Base-by-base conservation (phyloP, 1,140 invertebrate species). In the Drosophila nigromelanica region DNA sequence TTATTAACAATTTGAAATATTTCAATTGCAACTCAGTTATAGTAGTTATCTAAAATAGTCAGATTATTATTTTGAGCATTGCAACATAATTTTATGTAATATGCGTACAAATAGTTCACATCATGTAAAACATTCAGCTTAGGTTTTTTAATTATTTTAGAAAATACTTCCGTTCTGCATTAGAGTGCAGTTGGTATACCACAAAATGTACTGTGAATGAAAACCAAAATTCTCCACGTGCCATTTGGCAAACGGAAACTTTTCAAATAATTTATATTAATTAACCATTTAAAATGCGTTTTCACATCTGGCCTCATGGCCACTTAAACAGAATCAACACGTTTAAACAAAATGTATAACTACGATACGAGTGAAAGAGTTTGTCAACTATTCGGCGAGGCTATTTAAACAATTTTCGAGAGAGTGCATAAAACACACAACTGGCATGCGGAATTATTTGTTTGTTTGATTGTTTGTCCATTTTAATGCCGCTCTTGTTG, bases 311-410 rank as follows among this genome's bases (percentile, higher is more conserved):
- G 52, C 39, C 54, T 59, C 58, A 68, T 58, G 81, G 74, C 66
- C 82, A 75, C 78, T 78, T 87, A 78, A 87, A 78, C 78, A 68
- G 50, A 75, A 78, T 87, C 74, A 86, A 86, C 78, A 86, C 66
- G 63, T 21, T 71, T 33, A 45, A 69, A 58, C 71, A 63, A 78
- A 40, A 63, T 40, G 63, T 27, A 63, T 39, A 51, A 61, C 48
- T 27, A 48, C 50, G 42, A 21, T n/a, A 51, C 40, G 39, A 58
- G 39, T 27, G 50, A 48, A 69, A 76, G 81, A 86, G 80, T 75
- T 87, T 87, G 82, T 86, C 78, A 86, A 86, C 82, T 86, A 87
- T 83, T 79, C 70, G 73, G 61, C 63, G 62, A 67, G 64, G 51
- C 76, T 85, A 69, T 83, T 83, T 76, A 85, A 83, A 85, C 73